Percentiles rank a stretch among this genome's conserved stretches.
Conservation (phyloP, 1,140 invertebrate species). For the Cylas formicarius region DNA sequence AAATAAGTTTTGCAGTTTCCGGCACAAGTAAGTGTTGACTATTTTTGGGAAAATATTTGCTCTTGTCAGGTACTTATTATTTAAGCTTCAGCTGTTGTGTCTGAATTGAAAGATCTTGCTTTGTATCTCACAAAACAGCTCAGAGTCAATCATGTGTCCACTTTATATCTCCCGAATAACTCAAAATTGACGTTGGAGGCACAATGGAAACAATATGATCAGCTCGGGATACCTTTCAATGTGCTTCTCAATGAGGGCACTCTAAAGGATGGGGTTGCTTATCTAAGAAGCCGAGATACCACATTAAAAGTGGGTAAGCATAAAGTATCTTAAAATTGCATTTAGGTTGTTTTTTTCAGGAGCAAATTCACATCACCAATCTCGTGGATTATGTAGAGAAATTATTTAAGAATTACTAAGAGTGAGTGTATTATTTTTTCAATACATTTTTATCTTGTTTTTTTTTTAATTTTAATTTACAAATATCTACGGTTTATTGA, state of each 20-base stretch:
- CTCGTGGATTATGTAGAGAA: conserved; percentile 43
- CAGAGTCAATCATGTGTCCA: conserved; percentile 44
- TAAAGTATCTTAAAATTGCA: conserved; percentile 10
- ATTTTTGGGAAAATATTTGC: neutral
- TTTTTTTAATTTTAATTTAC: neutral
- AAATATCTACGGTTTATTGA: neutral
- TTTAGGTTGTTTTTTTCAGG: conserved; percentile 34
- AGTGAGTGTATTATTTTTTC: neutral
- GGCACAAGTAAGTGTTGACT: conserved; percentile 37
- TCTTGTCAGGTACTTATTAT: conserved; percentile 8
- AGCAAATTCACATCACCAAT: conserved; percentile 47
- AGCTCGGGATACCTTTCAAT: conserved; percentile 60
- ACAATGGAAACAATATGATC: conserved; percentile 39
- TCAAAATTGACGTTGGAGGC: conserved; percentile 24
- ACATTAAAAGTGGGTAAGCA: conserved; percentile 49
- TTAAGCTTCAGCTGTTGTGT: conserved; percentile 24
- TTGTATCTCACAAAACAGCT: conserved; percentile 47
- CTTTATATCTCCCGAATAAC: conserved; percentile 33
- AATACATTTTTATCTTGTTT: neutral
- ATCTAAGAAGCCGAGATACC: conserved; percentile 65
- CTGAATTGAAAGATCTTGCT: conserved; percentile 47
- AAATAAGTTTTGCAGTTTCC: conserved; percentile 54
- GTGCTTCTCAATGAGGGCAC: conserved; percentile 57
- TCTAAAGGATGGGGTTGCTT: conserved; percentile 62
- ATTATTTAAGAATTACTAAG: conserved; percentile 38